Percentiles rank a stretch among this genome's conserved stretches.
Evolutionary conservation across 2,113 vertebrate genomes (phyloP).

Genomic region (Electrona antarctica): DNA sequence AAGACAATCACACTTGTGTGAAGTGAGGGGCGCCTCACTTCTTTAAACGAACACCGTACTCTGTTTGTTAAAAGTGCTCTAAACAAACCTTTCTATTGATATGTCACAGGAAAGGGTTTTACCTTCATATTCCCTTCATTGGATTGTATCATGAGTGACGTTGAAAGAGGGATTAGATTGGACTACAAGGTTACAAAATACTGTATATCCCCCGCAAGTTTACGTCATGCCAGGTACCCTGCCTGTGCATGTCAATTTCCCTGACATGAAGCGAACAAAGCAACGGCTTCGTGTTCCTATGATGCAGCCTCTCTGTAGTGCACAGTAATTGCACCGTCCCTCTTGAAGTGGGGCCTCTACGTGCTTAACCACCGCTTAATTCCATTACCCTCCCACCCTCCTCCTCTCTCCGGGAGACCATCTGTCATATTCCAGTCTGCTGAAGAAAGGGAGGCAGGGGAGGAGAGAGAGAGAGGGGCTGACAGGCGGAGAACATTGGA

Average conservation of each 20-base stretch:
- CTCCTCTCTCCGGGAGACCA: conserved; percentile 42
- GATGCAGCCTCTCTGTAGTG: neutral
- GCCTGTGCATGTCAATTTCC: neutral
- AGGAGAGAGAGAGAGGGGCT: neutral
- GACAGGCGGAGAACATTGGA: neutral
- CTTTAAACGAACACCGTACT: too few relatives aligned
- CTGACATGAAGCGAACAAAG: neutral
- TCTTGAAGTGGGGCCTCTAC: conserved; percentile 18
- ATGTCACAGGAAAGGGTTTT: too few relatives aligned
- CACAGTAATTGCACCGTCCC: neutral
- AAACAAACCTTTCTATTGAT: too few relatives aligned
- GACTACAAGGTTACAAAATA: too few relatives aligned
- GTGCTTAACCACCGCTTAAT: conserved; percentile 50
- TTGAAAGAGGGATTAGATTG: too few relatives aligned
- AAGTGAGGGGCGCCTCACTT: too few relatives aligned
- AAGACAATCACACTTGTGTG: too few relatives aligned
- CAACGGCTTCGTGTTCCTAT: neutral
- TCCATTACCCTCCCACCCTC: conserved; percentile 49
- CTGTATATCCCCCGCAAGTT: too few relatives aligned
- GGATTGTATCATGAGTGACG: too few relatives aligned
- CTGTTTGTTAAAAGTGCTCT: too few relatives aligned
- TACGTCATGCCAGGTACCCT: too few relatives aligned
- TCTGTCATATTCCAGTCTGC: conserved; percentile 55
- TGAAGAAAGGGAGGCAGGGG: conserved; percentile 6
- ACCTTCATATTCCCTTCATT: too few relatives aligned